Evolutionary conservation across 2,113 vertebrate species (phyloP), one percentile per base, ranked within the genome.

Genomic region (Diadophis punctatus): DNA sequence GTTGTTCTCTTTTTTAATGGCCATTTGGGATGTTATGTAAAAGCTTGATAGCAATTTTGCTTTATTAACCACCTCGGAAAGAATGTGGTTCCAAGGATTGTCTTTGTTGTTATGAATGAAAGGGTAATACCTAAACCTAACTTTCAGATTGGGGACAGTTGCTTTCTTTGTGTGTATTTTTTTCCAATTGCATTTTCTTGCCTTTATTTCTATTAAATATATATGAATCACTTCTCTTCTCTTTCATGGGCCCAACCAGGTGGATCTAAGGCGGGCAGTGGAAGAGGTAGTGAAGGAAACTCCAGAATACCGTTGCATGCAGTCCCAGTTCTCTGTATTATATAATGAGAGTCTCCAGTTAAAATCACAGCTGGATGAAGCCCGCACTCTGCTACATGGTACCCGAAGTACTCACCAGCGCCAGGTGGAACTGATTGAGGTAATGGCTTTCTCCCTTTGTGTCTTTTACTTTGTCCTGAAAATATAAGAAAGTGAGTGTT

Each of bases 321-420:
- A 99, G 96, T 99, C 99, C 0, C 99, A 99, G 63, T 99, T 99
- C 96, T 99, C 99, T 0, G 99, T 99, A 51, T 93, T 99, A 34
- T 99, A 99, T 94, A 99, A 99, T 0, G 99, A 99, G 96, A 99
- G 99, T 51, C 97, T 99, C 16, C 99, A 98, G 93, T 96, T 99
- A 94, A 99, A 99, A 93, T 98, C 98, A 10, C 99, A 99, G 56
- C 97, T 99, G 87, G 99, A 99, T 1, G 99, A 99, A 95, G 99
- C 99, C 0, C 98, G 99, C 3, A 98, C 98, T 14, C 97, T 99
- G 48, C 98, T 99, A 63, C 98, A 99, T 5, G 99, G 98, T 9
- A 99, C 99, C 6, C 98, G 98, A 2, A 97, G 98, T 0, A 98
- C 99, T 0, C 98, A 99, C 39, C 99, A 99, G 88, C 98, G 98